Base-by-base conservation (phyloP, 2,113 vertebrate genomes). In the Cinclus cinclus region DNA sequence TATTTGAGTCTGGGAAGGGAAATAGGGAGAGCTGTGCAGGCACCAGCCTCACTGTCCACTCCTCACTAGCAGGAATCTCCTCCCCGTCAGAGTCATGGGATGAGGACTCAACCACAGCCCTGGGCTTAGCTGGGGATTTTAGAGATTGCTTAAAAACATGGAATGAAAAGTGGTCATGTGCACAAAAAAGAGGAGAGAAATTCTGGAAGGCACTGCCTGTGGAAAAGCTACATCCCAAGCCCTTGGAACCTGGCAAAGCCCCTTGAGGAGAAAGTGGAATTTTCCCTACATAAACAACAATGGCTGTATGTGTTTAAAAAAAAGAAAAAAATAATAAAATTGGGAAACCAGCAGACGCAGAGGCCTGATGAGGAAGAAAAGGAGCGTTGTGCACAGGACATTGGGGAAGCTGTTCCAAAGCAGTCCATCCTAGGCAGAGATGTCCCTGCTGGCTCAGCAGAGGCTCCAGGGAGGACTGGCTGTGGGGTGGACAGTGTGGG, bases 201-300 rank as follows among this genome's bases (percentile, higher is more conserved):
- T 74, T 78, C 56, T 90, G 71, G 46, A 65, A 91, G 42, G 42
- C 4, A 3, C 27, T 83, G 82, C 42, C 52, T n/a, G 13, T 90
- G 75, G 88, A 75, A 90, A 83, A 93, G 52, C 59, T 24, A 42
- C 21, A 75, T 37, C 70, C 77, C 5, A 7, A 93, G 52, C 56
- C 52, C 93, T 90, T 13, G 2, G 55, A 76, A 76, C 13, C 60
- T 87, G 60, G 92, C 86, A 93, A 93, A 91, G 49, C 28, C 60
- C 46, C 81, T 89, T 73, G 53, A 79, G 83, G 58, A 92, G 89
- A 63, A 90, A 89, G 55, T 76, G 77, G 92, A 96, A 95, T 93
- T 96, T 94, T 89, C 74, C 53, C 42, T 73, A 39, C 44, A 35
- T 24, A 46, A 88, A 53, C 44, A 77, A 95, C 71, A 93, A 89